A percentile compares a stretch with the other conserved stretches of the same genome.
Conservation (phyloP, 2,113 vertebrate genomes). For the Muscicapa adusta region DNA sequence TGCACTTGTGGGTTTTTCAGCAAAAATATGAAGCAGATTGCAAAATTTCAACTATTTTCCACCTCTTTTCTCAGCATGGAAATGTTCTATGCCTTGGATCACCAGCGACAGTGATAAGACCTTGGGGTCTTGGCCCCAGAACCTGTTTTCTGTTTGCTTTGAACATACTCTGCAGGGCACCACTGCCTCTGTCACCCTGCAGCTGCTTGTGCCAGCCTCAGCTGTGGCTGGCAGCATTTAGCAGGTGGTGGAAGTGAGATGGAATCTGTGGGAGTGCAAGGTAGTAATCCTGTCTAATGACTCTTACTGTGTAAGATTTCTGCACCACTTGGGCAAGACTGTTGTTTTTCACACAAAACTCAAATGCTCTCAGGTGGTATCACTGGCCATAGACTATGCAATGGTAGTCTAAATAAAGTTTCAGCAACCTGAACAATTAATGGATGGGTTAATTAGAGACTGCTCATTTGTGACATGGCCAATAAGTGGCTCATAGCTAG, state of each 20-base stretch:
- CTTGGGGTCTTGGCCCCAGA: not conserved
- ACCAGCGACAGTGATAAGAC: not conserved
- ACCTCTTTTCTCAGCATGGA: not conserved
- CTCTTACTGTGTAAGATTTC: not conserved
- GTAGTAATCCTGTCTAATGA: not conserved
- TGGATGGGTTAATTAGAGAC: not conserved
- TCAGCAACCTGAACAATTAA: not conserved
- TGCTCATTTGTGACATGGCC: not conserved
- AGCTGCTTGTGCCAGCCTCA: not conserved
- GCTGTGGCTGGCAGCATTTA: not conserved
- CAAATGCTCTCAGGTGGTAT: not conserved
- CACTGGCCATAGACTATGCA: not conserved
- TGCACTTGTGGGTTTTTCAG: not conserved
- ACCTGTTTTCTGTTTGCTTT: not conserved
- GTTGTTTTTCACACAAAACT: not conserved
- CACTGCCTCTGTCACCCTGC: not conserved
- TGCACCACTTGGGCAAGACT: not conserved
- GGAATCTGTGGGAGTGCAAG: not conserved
- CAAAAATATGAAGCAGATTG: not conserved
- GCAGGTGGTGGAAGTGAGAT: not conserved
- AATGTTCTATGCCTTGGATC: not conserved
- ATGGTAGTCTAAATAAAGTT: not conserved
- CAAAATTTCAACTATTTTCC: not conserved
- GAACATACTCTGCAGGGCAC: not conserved
- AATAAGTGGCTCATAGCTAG: not conserved